Percentiles rank a stretch among this genome's conserved stretches.
Conservation (phyloP, 2,113 vertebrate species). For the Hyaena hyaena region DNA sequence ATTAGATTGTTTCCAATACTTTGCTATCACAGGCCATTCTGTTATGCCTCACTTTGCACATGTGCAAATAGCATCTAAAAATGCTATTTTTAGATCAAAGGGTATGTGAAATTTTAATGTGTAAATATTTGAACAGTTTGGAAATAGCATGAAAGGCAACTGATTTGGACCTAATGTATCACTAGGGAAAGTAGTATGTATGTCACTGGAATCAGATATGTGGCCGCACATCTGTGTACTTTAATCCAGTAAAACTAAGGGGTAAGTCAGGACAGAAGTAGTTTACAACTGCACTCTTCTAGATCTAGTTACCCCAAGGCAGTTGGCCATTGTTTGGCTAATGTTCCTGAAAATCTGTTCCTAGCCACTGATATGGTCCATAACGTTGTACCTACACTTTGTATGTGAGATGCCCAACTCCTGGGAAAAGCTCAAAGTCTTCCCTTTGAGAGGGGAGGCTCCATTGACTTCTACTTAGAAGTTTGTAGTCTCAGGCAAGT, state of each 20-base stretch:
- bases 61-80: neutral
- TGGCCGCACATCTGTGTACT: neutral
- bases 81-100: neutral
- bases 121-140: constrained; percentile 2
- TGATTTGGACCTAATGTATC: neutral
- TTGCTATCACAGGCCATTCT: neutral
- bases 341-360: neutral
- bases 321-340: neutral
- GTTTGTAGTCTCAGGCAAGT: neutral
- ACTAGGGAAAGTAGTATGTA: neutral
- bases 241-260: neutral
- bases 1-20: neutral
- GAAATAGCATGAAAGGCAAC: neutral
- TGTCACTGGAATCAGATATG: neutral
- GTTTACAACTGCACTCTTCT: neutral
- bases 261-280: neutral
- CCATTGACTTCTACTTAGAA: neutral
- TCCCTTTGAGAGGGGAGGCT: neutral
- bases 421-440: neutral
- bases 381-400: neutral
- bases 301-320: neutral
- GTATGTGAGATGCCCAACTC: neutral
- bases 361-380: neutral
- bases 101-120: neutral
- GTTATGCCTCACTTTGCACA: neutral